phyloP scores from a whole-genome alignment of 2,888 invertebrate species.

The Drosophila flavopinicola region DNA sequence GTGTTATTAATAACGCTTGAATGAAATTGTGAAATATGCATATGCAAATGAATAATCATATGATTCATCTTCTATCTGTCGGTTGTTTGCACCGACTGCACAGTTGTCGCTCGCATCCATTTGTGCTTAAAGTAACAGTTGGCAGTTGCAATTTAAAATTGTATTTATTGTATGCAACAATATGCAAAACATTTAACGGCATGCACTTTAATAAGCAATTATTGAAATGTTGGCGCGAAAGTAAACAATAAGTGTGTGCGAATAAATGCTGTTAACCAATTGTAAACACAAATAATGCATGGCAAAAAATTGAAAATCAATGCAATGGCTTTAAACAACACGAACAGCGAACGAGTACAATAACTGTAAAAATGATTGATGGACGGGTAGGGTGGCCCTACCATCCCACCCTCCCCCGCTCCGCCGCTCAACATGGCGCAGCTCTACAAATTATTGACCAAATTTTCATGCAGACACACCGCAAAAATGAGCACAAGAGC shows the following conservation, averaged over 20 bases:
- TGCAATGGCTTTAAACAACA: slow-evolving; percentile 59
- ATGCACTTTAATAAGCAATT: slow-evolving; percentile 52
- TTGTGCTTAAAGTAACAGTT: neutral
- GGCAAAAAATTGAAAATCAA: slow-evolving; percentile 63
- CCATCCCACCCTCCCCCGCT: neutral
- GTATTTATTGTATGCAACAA: slow-evolving; percentile 9
- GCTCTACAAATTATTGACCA: slow-evolving; percentile 72
- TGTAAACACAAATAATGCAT: slow-evolving; percentile 62
- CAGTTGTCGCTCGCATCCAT: too few relatives aligned
- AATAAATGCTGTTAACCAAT: slow-evolving; percentile 54
- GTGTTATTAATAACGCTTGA: too few relatives aligned
- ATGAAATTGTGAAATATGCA: too few relatives aligned
- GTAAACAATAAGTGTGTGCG: slow-evolving; percentile 33
- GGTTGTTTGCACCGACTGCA: too few relatives aligned
- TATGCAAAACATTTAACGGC: slow-evolving; percentile 31
- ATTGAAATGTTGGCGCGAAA: slow-evolving; percentile 41
- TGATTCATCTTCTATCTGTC: too few relatives aligned
- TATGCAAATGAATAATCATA: too few relatives aligned
- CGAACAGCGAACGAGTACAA: slow-evolving; percentile 36
- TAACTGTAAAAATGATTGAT: slow-evolving; percentile 55
- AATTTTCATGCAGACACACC: slow-evolving; percentile 76
- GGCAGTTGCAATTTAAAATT: slow-evolving; percentile 4
- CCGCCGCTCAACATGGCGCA: slow-evolving; percentile 12
- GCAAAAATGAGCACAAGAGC: slow-evolving; percentile 61
- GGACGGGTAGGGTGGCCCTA: slow-evolving; percentile 3